These are phyloP conservation scores for Hyppa rectilinea DNA, from an alignment of 2,888 invertebrate genomes.

Conservation along the genomic window DNA sequence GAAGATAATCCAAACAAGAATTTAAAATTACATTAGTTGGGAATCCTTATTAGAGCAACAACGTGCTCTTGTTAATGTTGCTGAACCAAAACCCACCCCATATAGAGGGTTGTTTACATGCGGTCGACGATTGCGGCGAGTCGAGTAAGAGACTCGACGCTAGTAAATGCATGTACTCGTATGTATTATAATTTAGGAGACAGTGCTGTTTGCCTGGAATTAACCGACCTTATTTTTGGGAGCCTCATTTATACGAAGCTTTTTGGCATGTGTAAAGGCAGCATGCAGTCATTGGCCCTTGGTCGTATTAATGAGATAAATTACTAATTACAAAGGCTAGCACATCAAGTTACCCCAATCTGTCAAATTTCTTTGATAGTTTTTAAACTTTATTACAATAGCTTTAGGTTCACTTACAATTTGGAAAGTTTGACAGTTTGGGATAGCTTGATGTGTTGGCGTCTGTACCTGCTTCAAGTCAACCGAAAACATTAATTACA, in stretches of 20 bases:
- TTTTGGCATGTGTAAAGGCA: slow-evolving; percentile 27
- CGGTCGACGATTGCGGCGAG: slow-evolving; percentile 51
- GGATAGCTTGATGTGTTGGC: no score
- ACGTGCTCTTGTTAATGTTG: slow-evolving; percentile 52
- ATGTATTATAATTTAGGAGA: slow-evolving; percentile 55
- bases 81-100: slow-evolving; percentile 52
- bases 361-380: no score
- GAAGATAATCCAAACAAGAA: slow-evolving; percentile 46
- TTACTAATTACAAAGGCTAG: no score
- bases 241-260: slow-evolving; percentile 17
- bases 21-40: slow-evolving; percentile 51
- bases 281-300: not conserved
- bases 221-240: slow-evolving; percentile 29
- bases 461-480: no score
- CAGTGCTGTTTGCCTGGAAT: slow-evolving; percentile 34
- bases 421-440: no score
- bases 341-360: no score
- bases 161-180: slow-evolving; percentile 51
- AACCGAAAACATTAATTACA: no score
- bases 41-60: slow-evolving; percentile 52
- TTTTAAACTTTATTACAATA: no score
- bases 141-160: slow-evolving; percentile 52
- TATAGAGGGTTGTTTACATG: slow-evolving; percentile 62
- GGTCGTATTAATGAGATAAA: not conserved
- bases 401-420: no score